Evolutionary conservation across 2,888 invertebrate species (phyloP), one percentile per base, ranked within the genome.

Genomic region (Lasiommata megera): DNA sequence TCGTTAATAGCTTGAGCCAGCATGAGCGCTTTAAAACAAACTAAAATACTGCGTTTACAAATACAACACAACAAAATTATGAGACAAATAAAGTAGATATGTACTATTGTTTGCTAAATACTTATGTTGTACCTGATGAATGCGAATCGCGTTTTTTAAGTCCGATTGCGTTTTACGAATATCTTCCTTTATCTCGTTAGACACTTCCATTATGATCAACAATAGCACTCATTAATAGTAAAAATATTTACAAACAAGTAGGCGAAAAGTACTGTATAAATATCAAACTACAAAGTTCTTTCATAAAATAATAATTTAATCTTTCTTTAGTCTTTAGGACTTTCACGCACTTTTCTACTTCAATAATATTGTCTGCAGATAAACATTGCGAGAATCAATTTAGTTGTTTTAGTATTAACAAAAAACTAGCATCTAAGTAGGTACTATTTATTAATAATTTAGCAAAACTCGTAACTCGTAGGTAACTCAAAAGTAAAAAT

Each of bases 51-150:
- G 23, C 23, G 23, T 3, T 23, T 23, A 23, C 23, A 23, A 23
- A 23, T 23, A 23, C 23, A 23, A 5, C 23, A 23, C 2, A 23
- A 23, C 23, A 34, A 31, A 31, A 9, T 11, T 34, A 34, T 34
- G 9, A 34, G 11, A 34, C 3, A 34, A 34, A 3, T 34, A 34
- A 2, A 23, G n/a, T 31, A 31, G 3, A 8, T 31, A 7, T 34
- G 34, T 3, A 34, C 34, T 11, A 34, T 40, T 5, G 1, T 34
- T 48, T 66, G 36, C 54, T 17, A 50, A 47, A 31, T 47, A 63
- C 23, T n/a, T 44, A 77, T 81, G n/a, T n/a, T n/a, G 82, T 78
- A 93, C 93, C 92, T 93, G 93, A 85, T 93, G 93, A 78, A 92
- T 85, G 72, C 92, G 88, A 72, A 93, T 93, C 62, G 93, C 93